Conservation (phyloP, 30 jellyfish, hydroid and myxozoan genomes). For the Pelagia noctiluca region DNA sequence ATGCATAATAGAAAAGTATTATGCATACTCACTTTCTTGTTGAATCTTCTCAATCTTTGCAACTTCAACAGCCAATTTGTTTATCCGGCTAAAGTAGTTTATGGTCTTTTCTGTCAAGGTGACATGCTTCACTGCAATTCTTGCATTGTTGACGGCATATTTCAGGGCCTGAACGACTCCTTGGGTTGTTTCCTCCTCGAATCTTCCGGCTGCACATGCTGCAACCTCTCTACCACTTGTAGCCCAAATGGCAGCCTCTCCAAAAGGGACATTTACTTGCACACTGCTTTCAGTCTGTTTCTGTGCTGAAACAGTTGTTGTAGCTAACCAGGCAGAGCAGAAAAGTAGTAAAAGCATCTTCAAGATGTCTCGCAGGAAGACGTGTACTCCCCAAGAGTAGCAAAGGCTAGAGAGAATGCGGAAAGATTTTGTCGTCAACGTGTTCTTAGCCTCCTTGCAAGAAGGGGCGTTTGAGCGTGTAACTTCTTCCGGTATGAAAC, state of each 20-base stretch:
- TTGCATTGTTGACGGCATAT: conserved; percentile 67
- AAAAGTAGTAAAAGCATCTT: neutral
- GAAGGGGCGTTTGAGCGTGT: no score
- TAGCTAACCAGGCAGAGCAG: no score
- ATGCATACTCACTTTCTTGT: conserved; percentile 13
- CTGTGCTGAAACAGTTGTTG: no score
- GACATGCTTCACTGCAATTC: conserved; percentile 44
- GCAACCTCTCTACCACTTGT: conserved; percentile 23
- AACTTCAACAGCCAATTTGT: conserved; percentile 31
- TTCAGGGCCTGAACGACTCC: conserved; percentile 56
- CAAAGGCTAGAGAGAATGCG: no score
- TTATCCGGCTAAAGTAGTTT: conserved; percentile 4
- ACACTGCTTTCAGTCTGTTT: no score
- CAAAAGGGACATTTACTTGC: conserved; percentile 65
- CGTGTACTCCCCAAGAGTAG: no score
- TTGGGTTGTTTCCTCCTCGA: conserved; percentile 41
- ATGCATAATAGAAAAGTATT: neutral
- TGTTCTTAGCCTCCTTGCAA: no score
- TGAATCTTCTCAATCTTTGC: conserved; percentile 36
- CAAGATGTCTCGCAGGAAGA: no score
- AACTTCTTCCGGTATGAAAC: no score
- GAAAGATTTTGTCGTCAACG: no score
- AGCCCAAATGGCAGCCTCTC: conserved; percentile 70
- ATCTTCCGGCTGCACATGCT: conserved; percentile 36
- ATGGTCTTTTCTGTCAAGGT: conserved; percentile 6